phyloP scores from a whole-genome alignment of 2,888 invertebrate genomes.

The Acleris sparsana region DNA sequence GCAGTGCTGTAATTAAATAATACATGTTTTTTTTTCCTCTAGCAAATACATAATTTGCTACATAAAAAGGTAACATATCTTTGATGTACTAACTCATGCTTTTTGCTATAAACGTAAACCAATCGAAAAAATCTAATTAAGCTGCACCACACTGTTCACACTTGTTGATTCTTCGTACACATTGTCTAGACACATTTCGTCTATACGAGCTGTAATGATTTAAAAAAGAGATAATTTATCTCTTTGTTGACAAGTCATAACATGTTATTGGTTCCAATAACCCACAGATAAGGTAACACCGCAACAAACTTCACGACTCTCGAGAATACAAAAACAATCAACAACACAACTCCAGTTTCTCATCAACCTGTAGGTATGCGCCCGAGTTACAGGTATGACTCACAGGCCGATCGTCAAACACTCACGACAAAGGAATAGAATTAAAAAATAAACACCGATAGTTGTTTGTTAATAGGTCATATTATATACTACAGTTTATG shows the following conservation, averaged over 20 bases:
- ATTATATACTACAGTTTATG: constrained; percentile 21
- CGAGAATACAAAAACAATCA: neutral
- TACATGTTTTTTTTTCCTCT: too few relatives aligned
- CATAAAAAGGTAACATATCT: too few relatives aligned
- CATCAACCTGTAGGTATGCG: constrained; percentile 63
- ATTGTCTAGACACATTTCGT: constrained; percentile 54
- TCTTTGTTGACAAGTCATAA: too few relatives aligned
- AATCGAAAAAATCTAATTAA: constrained; percentile 24
- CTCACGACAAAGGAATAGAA: constrained; percentile 73
- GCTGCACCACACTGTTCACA: constrained; percentile 22
- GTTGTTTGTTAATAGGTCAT: constrained; percentile 43
- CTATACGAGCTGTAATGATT: constrained; percentile 48
- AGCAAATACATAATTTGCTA: too few relatives aligned
- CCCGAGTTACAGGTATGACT: constrained; percentile 66
- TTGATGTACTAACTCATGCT: neutral
- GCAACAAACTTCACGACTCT: too few relatives aligned
- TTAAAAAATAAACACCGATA: constrained; percentile 66
- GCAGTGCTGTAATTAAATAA: too few relatives aligned
- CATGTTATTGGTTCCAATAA: too few relatives aligned
- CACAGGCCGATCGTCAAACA: constrained; percentile 75
- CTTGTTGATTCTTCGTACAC: constrained; percentile 40
- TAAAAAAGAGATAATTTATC: neutral
- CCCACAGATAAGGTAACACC: too few relatives aligned
- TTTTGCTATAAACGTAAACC: neutral
- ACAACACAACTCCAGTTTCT: neutral